These are phyloP conservation scores for Anoplolepis gracilipes DNA, from an alignment of 1,140 invertebrate genomes.

Conservation along the genomic window DNA sequence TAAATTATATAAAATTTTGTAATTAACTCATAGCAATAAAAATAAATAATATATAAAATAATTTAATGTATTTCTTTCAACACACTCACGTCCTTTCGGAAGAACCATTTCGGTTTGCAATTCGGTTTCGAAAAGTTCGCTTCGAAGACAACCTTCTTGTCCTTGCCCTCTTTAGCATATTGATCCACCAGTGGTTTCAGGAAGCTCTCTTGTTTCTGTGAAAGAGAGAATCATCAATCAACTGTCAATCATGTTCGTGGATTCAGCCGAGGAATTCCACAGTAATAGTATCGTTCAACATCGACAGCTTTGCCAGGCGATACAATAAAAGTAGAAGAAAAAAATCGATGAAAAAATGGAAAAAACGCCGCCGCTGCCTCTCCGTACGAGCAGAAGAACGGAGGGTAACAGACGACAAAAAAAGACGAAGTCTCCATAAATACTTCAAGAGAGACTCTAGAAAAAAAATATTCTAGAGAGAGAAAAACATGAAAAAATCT, in stretches of 20 bases:
- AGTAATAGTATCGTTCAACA: constrained; percentile 62
- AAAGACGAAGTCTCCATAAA: constrained; percentile 21
- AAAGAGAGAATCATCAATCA: constrained; percentile 27
- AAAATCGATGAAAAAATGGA: constrained; percentile 45
- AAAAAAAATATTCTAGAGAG: constrained; percentile 40
- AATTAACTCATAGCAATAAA: neutral
- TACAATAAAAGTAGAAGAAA: constrained; percentile 34
- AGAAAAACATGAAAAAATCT: constrained; percentile 27
- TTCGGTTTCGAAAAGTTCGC: constrained; percentile 96
- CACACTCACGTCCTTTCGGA: constrained; percentile 95
- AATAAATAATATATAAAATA: neutral
- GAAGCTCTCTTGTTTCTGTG: constrained; percentile 97
- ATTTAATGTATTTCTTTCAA: constrained; percentile 28
- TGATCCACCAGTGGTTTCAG: constrained; percentile 97
- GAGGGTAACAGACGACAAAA: constrained; percentile 39
- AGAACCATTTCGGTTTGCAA: constrained; percentile 96
- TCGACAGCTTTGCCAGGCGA: constrained; percentile 65
- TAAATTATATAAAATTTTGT: constrained; percentile 8
- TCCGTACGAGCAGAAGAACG: constrained; percentile 36
- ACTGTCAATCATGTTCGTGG: neutral
- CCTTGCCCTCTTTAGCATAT: constrained; percentile 98
- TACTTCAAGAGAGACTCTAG: neutral
- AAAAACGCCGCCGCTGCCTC: constrained; percentile 33
- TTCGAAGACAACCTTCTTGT: constrained; percentile 97
- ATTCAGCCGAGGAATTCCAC: constrained; percentile 22